Base-by-base conservation (phyloP, 2,797 vertebrate species). In the Characodon lateralis region DNA sequence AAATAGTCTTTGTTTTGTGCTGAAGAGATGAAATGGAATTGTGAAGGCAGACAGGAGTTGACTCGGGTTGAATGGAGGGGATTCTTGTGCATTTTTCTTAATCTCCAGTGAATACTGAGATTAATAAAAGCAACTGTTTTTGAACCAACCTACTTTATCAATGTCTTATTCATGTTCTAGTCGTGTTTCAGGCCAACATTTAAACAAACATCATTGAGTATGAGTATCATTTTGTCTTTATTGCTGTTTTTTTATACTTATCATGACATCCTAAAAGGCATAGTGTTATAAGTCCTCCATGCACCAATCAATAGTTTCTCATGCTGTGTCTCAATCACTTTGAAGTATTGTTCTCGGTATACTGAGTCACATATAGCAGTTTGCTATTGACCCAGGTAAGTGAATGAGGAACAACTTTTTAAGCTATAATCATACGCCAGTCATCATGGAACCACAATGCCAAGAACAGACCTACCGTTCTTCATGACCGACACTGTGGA, bases 321-420 rank as follows among this genome's bases (percentile, higher is more conserved):
- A 35, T 39, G 13, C 68, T 71, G 10, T 24, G 14, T 55, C 26
- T 51, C 69, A 79, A 59, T 68, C 41, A 0, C 51, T 58, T 16
- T 72, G 43, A 74, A 68, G 24, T 74, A 3, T 26, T 74, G 58
- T 35, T 73, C 12, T 35, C 53, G 43, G 28, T 66, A 56, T 46
- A 31, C 31, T 76, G 68, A 75, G 31, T n/a, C 73, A 68, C 26
- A 65, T 43, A 79, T 58, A 66, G 31, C 35, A 18, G 28, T 20
- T 16, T 14, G 4, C 13, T 70, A 73, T 80, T 68, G 53, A 80
- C 79, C 43, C 16, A 68, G 58, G 50, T 28, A 56, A 69, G 13
- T 51, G 2, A 50, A 24, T 59, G 31, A 71, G 39, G 20, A 50
- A n/a, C 41, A 50, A 65, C 28, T 76, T 20, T 78, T 26, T 5